Percentiles rank a stretch among this genome's conserved stretches.
phyloP scores from a whole-genome alignment of 2,113 vertebrate species.

The Lasiurus borealis region DNA sequence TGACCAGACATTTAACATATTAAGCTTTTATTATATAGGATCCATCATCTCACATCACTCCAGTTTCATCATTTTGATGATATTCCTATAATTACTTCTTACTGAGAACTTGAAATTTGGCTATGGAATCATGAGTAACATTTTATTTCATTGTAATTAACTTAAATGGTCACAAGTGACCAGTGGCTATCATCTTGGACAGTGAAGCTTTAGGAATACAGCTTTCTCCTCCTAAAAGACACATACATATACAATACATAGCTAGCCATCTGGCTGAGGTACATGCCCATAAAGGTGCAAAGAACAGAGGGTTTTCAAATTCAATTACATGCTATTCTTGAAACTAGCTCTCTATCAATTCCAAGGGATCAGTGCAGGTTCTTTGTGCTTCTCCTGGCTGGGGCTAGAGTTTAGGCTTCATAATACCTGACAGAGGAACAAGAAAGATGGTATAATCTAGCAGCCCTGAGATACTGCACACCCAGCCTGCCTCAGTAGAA shows the following conservation, averaged over 20 bases:
- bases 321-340: neutral
- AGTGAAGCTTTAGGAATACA: neutral
- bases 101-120: neutral
- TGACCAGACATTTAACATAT: no score
- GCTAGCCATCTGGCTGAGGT: neutral
- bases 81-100: neutral
- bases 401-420: neutral
- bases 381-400: neutral
- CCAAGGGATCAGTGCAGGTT: neutral
- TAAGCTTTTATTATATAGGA: no score
- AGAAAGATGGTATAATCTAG: neutral
- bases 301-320: slow-evolving; percentile 6
- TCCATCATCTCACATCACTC: neutral
- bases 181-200: neutral
- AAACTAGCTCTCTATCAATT: neutral
- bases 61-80: neutral
- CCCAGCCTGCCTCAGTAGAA: neutral
- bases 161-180: neutral
- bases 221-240: neutral
- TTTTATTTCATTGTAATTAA: slow-evolving; percentile 26
- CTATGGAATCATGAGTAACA: neutral
- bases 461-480: neutral
- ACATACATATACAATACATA: neutral
- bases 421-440: neutral
- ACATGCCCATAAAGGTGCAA: neutral